Base-by-base conservation (phyloP, 2,888 invertebrate genomes). In the Lasioglossum villosulum region DNA sequence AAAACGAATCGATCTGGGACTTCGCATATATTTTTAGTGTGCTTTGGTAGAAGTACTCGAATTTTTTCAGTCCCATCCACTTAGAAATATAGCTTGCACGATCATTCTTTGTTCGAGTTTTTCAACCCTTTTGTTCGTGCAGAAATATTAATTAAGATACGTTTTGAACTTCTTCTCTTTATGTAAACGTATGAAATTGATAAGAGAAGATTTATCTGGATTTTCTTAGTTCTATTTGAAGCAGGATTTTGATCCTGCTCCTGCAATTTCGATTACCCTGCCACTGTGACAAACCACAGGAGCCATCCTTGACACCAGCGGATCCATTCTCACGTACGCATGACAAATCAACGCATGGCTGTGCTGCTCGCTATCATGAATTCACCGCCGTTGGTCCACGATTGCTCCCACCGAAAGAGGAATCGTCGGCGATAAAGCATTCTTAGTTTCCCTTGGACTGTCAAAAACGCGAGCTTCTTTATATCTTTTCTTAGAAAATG, bases 391-490 rank as follows among this genome's bases (percentile, higher is more conserved):
- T 34, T 63, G 71, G 45, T 74, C 30, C 16, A 48, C 34, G 45
- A 77, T 70, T 39, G 68, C 48, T 73, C 42, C 10, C 34, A 45
- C 34, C 34, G 66, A 34, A 75, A 68, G 78, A 82, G 72, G 59
- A 74, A 81, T 86, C 81, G 39, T 34, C 45, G 48, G 52, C 84
- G 71, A 75, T 86, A 86, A 86, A 79, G 39, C 71, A 78, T 76
- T 76, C 56, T 77, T 71, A 77, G 45, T 82, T 82, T 86, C 66
- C 71, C 71, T 68, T 8, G 30, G 63, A 19, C 30, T 63, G 63
- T 63, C 63, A 63, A 63, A 63, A 63, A 34, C 63, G 63, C 63
- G 63, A 6, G 63, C 63, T 30, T 2, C 56, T n/a, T 56, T 56
- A n/a, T n/a, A n/a, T 12, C 10, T 56, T 4, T n/a, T 12, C n/a